Evolutionary conservation across 2,888 invertebrate species (phyloP).

Genomic region (Hyppa rectilinea): DNA sequence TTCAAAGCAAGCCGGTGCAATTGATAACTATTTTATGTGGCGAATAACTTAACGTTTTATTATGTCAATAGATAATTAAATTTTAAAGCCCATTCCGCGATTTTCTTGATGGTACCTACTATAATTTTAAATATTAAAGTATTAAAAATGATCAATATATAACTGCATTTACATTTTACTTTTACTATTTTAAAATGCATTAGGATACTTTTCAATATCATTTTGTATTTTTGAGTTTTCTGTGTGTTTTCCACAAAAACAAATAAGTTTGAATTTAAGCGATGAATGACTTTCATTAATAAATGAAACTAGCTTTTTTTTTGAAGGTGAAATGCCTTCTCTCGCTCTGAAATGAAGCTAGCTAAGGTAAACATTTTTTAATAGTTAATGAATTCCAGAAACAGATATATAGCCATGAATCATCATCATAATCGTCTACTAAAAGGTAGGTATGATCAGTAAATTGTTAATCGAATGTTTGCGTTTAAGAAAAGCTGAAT

Average conservation of each 20-base stretch:
- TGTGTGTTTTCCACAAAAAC: too few relatives aligned
- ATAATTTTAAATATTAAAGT: not conserved
- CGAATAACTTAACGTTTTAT: conserved; percentile 37
- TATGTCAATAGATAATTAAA: conserved; percentile 17
- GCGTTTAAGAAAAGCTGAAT: too few relatives aligned
- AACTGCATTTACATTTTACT: not conserved
- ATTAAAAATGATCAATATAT: too few relatives aligned
- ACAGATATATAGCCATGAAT: not conserved
- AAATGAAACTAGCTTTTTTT: too few relatives aligned
- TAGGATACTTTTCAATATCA: not conserved
- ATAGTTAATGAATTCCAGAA: not conserved
- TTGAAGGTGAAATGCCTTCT: too few relatives aligned
- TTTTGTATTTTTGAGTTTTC: not conserved
- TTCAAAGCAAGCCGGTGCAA: conserved; percentile 35
- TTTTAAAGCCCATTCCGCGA: not conserved
- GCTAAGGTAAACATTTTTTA: not conserved
- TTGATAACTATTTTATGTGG: conserved; percentile 15
- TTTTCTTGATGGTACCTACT: not conserved
- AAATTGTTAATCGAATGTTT: too few relatives aligned
- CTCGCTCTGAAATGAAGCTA: too few relatives aligned
- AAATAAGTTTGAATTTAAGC: not conserved
- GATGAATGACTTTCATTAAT: not conserved
- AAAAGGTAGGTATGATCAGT: not conserved
- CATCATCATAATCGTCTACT: not conserved
- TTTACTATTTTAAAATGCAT: not conserved